Evolutionary conservation across 2,113 vertebrate genomes (phyloP), one percentile per base, ranked within the genome.

Genomic region (Chrysochloris asiatica): DNA sequence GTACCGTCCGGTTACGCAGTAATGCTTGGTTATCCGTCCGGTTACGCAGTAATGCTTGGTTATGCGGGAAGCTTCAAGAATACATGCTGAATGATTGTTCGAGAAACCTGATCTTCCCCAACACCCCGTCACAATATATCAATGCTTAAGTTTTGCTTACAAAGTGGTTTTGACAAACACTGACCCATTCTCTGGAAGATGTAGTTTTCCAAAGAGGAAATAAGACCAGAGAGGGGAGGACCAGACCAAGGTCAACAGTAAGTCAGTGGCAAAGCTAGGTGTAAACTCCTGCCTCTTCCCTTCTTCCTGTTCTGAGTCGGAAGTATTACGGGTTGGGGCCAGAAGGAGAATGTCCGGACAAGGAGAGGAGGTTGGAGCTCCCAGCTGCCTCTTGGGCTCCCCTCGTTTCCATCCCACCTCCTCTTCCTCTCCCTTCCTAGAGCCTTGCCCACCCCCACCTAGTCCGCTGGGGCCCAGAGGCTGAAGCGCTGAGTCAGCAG

Each of bases 341-440:
- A 61, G 59, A 61, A 7, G 22, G 26, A 22, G 21, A 26, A 22
- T 6, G 1, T 0, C 19, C 11, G 0, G 2, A 24, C 6, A 0
- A 6, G 30, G 6, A 26, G 54, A 26, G 24, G 7, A 38, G 10
- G 4, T 16, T 4, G 8, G 11, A 28, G 45, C 0, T 2, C 7
- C 1, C 1, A 0, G 0, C 16, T 4, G n/a, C 14, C 3, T 0
- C 0, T 30, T 28, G 16, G 3, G 4, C 7, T n/a, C 24, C 11
- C 0, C 1, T 1, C 28, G 38, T 30, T 6, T 33, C 61, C 4
- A 54, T 17, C 24, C 36, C 19, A 1, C 28, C 67, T 24, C 8
- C 28, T 30, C 3, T 4, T 11, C n/a, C 2, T 14, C 3, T 36
- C 9, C 14, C 69, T 48, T 3, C 61, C n/a, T 24, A 9, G 41